Percentiles rank a stretch among this genome's conserved stretches.
phyloP scores from a whole-genome alignment of 2,888 invertebrate genomes.

The Leistus spinibarbis region DNA sequence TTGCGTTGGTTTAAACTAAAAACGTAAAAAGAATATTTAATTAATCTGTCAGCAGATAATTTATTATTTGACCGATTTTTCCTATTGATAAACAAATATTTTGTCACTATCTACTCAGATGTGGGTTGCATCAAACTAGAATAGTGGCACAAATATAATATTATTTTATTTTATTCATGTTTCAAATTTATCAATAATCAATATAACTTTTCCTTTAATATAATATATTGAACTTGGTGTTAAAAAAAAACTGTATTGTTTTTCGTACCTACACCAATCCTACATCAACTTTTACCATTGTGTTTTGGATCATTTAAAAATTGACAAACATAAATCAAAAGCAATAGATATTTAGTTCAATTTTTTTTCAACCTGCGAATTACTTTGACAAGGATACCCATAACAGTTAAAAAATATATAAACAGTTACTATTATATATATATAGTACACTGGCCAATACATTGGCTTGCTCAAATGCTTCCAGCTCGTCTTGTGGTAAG shows the following conservation, averaged over 20 bases:
- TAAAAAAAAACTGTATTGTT: background rate
- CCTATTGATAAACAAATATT: background rate
- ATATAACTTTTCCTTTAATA: background rate
- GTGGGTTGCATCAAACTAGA: constrained; percentile 8
- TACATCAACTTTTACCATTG: background rate
- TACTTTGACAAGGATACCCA: background rate
- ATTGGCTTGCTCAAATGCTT: too few relatives aligned
- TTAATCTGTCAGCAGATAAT: constrained; percentile 5
- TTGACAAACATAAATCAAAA: background rate
- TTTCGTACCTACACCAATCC: background rate
- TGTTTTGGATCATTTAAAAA: background rate
- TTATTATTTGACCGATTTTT: constrained; percentile 3
- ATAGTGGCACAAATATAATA: constrained; percentile 1
- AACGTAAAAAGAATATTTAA: background rate
- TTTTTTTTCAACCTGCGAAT: background rate
- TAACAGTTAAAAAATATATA: background rate
- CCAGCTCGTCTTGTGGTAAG: too few relatives aligned
- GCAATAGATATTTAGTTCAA: background rate
- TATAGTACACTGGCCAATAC: too few relatives aligned
- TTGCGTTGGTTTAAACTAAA: background rate
- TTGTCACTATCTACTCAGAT: background rate
- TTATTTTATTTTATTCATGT: constrained; percentile 7
- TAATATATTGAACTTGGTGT: background rate
- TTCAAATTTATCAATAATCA: background rate
- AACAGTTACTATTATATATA: background rate